phyloP scores from a whole-genome alignment of 2,888 invertebrate genomes.

The Phyto melanocephala region DNA sequence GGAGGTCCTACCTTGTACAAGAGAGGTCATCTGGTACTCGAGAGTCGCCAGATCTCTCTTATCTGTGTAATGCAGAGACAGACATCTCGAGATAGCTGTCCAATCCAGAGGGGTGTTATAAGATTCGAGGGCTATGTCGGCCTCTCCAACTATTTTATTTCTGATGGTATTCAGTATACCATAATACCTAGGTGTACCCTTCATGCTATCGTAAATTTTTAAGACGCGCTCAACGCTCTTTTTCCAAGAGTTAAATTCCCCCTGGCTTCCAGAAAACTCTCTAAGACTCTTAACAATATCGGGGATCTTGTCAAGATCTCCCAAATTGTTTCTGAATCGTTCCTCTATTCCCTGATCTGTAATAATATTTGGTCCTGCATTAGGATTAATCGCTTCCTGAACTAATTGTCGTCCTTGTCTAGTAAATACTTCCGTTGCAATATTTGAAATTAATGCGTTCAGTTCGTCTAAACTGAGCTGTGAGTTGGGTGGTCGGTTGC shows the following conservation, averaged over 20 bases:
- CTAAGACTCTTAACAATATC: conserved; percentile 28
- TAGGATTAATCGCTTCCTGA: neutral
- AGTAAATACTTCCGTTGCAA: neutral
- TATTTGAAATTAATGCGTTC: neutral
- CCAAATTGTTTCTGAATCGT: neutral
- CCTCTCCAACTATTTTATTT: conserved; percentile 22
- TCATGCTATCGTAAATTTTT: conserved; percentile 22
- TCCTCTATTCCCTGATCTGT: neutral
- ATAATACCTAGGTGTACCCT: conserved; percentile 9
- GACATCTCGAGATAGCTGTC: neutral
- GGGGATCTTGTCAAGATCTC: conserved; percentile 37
- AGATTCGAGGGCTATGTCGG: conserved; percentile 41
- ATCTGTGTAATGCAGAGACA: neutral
- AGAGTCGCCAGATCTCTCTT: no score
- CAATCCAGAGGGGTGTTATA: no score
- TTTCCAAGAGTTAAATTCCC: conserved; percentile 43
- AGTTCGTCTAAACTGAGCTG: neutral
- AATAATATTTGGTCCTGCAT: conserved; percentile 9
- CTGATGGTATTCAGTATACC: conserved; percentile 28
- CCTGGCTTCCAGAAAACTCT: conserved; percentile 38
- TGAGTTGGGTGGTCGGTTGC: neutral
- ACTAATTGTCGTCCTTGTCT: conserved; percentile 3
- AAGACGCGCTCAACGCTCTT: conserved; percentile 31
- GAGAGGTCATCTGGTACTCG: no score
- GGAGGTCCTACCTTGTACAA: no score